Conservation (phyloP, 2,113 vertebrate genomes). For the Phrynosoma platyrhinos region DNA sequence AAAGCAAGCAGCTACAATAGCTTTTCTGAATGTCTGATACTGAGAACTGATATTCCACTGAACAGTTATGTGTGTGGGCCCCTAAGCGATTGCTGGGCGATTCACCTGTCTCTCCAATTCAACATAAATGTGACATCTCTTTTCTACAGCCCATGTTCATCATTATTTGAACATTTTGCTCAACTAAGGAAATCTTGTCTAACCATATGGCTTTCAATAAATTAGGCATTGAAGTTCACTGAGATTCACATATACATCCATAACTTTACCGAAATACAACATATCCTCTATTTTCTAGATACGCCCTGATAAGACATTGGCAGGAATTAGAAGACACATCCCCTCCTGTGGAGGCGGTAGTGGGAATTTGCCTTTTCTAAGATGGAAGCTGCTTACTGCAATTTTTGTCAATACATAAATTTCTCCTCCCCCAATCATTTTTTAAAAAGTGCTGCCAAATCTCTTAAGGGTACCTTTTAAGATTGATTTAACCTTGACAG, state of each 20-base stretch:
- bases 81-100: background rate
- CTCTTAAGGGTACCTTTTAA: background rate
- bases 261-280: background rate
- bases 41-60: background rate
- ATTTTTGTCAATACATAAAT: background rate
- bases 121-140: background rate
- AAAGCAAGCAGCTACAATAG: no score
- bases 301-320: no score
- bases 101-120: background rate
- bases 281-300: background rate
- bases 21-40: background rate
- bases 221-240: background rate
- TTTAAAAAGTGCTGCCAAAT: background rate
- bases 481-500: background rate
- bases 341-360: no score
- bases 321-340: background rate
- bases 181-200: background rate
- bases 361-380: background rate
- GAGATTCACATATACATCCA: background rate
- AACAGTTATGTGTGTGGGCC: background rate
- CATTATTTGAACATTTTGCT: background rate
- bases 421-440: no score
- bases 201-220: background rate
- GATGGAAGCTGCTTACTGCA: background rate
- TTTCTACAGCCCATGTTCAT: background rate